Evolutionary conservation across 2,113 vertebrate genomes (phyloP), one percentile per base, ranked within the genome.

Genomic region (Cyprinodon tularosa): DNA sequence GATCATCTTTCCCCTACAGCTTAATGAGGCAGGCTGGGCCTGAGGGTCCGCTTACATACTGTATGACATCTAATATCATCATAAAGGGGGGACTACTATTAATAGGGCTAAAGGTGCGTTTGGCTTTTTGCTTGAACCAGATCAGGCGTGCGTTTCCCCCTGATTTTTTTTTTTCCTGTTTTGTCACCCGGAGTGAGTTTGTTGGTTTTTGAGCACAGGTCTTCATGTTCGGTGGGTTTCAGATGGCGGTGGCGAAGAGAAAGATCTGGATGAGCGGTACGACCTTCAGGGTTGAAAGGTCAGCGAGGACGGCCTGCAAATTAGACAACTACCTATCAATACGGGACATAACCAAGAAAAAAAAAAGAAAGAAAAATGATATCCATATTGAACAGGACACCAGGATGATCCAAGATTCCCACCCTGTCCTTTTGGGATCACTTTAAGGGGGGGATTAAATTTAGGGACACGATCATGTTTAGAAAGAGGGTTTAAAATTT

Each of bases 181-280:
- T 29, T 29, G 29, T 29, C 29, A 29, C 29, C 29, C 29, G 29
- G 29, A 29, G 29, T 29, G 29, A 29, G 29, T 29, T 29, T 29
- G 29, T 29, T 29, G 29, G 29, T 29, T 29, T 29, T 42, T 59
- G 17, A 74, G 37, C 17, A 12, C 60, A 62, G 63, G 66, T 44
- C 61, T 17, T 12, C 11, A 29, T 40, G 38, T 22, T 47, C 44
- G 4, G 3, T 65, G 62, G 40, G 81, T 81, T 92, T 97, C 94
- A 99, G 87, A 95, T 94, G 80, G 95, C 88, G 63, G 95, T 96
- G 75, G 96, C 97, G 81, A 98, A 99, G 29, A 99, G 92, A 90
- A 99, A 98, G 93, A 98, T 97, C 81, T 99, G 98, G 92, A 99
- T 96, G 92, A 99, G 97, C 66, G 98, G 98, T 94, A 99, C 97